These are phyloP conservation scores for Choloepus didactylus DNA, from an alignment of 2,797 vertebrate species.

Conservation along the genomic window DNA sequence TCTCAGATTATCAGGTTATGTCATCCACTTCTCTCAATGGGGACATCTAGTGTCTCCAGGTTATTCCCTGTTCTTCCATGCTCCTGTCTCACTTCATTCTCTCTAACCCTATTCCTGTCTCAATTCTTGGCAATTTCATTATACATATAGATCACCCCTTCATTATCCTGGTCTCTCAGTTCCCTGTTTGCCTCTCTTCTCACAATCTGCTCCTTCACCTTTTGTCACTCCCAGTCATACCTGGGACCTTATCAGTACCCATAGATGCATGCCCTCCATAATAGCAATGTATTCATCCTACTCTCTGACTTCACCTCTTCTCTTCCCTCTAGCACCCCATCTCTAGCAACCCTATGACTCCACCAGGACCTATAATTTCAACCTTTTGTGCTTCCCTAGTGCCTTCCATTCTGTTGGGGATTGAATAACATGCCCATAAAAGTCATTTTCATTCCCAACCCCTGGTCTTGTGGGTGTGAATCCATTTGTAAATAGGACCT, in stretches of 20 bases:
- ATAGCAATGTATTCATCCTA: accelerated
- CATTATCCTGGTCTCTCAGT: background rate
- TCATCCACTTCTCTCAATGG: background rate
- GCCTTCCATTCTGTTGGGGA: background rate
- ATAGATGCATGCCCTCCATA: background rate
- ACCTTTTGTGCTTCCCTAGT: background rate
- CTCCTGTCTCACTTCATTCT: background rate
- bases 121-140: background rate
- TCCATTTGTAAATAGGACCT: no score
- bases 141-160: background rate
- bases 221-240: background rate
- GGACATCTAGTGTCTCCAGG: background rate
- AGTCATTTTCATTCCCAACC: no score
- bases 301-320: background rate
- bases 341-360: background rate
- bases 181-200: background rate
- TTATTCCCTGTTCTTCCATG: background rate
- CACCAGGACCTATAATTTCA: background rate
- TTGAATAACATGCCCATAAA: no score
- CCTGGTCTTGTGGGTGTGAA: no score
- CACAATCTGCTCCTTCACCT: background rate
- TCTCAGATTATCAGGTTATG: background rate
- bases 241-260: background rate
- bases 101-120: background rate
- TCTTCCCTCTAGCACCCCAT: background rate